Evolutionary conservation across 2,113 vertebrate genomes (phyloP).

Genomic region (Sebastes schlegelii): DNA sequence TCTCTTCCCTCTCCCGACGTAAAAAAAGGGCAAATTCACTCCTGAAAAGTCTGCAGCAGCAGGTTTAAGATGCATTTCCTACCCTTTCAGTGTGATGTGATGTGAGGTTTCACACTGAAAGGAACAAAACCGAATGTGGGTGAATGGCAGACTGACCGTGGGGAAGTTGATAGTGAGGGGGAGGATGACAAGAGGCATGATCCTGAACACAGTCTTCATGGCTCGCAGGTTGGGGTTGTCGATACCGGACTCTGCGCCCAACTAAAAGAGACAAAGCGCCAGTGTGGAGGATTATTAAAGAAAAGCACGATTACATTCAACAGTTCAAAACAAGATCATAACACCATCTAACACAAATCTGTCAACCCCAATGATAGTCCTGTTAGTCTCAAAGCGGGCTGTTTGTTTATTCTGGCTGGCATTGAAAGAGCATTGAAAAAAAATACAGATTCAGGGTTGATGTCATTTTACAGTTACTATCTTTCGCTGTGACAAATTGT

Average conservation of each 20-base stretch:
- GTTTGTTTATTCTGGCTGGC: background rate
- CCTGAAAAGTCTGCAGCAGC: background rate
- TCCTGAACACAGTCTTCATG: slow-evolving; percentile 89
- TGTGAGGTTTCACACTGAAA: background rate
- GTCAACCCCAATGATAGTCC: background rate
- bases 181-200: slow-evolving; percentile 90
- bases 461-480: background rate
- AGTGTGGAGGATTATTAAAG: background rate
- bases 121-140: background rate
- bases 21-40: too few relatives aligned
- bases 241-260: slow-evolving; percentile 90
- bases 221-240: slow-evolving; percentile 87
- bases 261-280: slow-evolving; percentile 50
- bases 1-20: too few relatives aligned
- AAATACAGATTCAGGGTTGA: background rate
- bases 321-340: background rate
- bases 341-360: background rate
- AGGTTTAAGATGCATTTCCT: background rate
- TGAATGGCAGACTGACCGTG: slow-evolving; percentile 77
- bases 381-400: background rate
- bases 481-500: background rate
- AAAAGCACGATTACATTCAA: background rate
- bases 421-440: background rate
- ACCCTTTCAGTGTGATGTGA: background rate
- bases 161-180: slow-evolving; percentile 92